phyloP scores from a whole-genome alignment of 2,888 invertebrate species.

The Phragmatobia fuliginosa region DNA sequence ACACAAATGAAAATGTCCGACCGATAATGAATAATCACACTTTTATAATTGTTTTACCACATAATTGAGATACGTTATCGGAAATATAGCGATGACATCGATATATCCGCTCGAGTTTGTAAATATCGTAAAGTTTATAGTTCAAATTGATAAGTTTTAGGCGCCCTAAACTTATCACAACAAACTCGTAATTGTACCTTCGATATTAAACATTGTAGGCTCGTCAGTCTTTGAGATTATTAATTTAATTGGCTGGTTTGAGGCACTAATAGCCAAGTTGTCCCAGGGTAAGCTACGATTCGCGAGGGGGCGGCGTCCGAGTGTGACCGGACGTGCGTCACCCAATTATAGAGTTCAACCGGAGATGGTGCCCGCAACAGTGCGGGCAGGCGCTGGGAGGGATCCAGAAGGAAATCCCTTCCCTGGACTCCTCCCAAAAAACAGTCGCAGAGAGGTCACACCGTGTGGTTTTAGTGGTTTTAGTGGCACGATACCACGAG shows the following conservation, averaged over 20 bases:
- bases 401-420: too few relatives aligned
- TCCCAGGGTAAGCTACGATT: too few relatives aligned
- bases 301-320: too few relatives aligned
- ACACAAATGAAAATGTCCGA: slow-evolving; percentile 25
- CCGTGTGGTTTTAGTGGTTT: too few relatives aligned
- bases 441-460: too few relatives aligned
- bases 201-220: neutral
- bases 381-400: too few relatives aligned
- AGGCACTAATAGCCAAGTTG: too few relatives aligned
- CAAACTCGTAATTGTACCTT: neutral
- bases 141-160: slow-evolving; percentile 1
- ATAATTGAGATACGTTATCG: slow-evolving; percentile 39
- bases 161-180: neutral
- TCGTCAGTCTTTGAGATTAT: neutral
- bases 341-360: too few relatives aligned
- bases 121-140: slow-evolving; percentile 7
- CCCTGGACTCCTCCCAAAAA: too few relatives aligned
- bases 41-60: slow-evolving; percentile 46
- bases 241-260: neutral
- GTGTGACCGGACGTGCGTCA: too few relatives aligned
- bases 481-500: too few relatives aligned
- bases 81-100: slow-evolving; percentile 29
- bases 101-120: slow-evolving; percentile 7
- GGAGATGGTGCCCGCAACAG: too few relatives aligned
- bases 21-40: slow-evolving; percentile 36